Conservation (phyloP, 23 tunicate genomes). For the Phallusia fumigata region DNA sequence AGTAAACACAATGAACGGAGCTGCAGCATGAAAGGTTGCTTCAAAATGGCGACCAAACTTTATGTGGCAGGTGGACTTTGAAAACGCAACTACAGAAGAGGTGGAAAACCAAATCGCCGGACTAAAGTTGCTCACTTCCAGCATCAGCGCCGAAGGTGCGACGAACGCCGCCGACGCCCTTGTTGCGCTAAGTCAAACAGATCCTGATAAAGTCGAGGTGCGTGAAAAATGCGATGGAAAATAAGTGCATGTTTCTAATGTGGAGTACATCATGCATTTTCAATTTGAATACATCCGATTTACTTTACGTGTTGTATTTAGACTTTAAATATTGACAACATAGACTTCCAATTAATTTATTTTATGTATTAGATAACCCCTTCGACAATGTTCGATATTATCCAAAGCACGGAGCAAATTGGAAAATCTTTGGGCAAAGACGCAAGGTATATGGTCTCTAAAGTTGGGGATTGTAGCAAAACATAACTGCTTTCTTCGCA, state of each 20-base stretch:
- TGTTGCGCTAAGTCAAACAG: background rate
- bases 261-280: no score
- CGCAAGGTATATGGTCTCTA: background rate
- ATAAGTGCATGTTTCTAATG: no score
- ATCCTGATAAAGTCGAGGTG: background rate
- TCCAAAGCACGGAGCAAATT: background rate
- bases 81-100: background rate
- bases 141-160: background rate
- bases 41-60: no score
- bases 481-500: no score
- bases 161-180: background rate
- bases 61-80: background rate
- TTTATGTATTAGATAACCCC: background rate
- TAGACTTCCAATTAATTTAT: no score
- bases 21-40: no score
- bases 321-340: no score
- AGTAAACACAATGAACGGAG: no score
- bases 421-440: background rate
- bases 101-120: background rate
- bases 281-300: no score
- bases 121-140: background rate
- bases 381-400: background rate
- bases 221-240: background rate
- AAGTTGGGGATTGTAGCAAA: no score
- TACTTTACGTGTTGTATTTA: no score